These are phyloP conservation scores for Gorsachius magnificus DNA, from an alignment of 2,797 vertebrate genomes.

Conservation along the genomic window DNA sequence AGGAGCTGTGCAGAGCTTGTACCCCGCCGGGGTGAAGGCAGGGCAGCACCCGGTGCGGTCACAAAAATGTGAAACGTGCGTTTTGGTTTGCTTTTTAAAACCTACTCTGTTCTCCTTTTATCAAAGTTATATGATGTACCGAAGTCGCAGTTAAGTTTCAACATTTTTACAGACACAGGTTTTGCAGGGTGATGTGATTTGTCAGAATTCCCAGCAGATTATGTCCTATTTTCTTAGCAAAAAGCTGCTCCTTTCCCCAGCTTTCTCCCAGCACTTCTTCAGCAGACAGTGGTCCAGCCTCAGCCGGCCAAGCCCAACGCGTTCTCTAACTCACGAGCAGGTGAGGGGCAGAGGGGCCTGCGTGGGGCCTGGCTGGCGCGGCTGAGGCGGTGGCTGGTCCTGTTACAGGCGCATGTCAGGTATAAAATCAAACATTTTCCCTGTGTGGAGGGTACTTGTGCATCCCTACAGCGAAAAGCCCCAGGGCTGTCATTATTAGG, in stretches of 20 bases:
- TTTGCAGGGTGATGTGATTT: not conserved
- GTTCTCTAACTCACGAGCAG: accelerated
- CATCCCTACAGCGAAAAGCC: too few relatives aligned
- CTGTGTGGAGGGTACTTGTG: not conserved
- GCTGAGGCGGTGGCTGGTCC: not conserved
- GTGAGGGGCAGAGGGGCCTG: not conserved
- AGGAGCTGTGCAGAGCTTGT: accelerated
- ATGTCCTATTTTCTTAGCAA: not conserved
- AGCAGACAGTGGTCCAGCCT: not conserved
- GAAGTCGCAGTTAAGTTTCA: not conserved
- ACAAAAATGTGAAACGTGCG: accelerated
- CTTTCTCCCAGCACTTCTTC: not conserved
- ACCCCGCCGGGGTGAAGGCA: accelerated
- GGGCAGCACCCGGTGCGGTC: not conserved
- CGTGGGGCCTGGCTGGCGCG: not conserved
- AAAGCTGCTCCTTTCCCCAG: not conserved
- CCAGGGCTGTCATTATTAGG: accelerated
- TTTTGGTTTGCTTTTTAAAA: not conserved
- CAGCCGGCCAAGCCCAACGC: not conserved
- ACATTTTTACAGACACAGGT: not conserved
- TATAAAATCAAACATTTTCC: accelerated
- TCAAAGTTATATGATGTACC: not conserved
- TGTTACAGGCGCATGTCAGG: accelerated
- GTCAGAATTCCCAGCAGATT: not conserved
- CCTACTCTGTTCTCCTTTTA: not conserved